These are phyloP conservation scores for Epinephelus lanceolatus DNA, from an alignment of 2,113 vertebrate species.

Conservation along the genomic window DNA sequence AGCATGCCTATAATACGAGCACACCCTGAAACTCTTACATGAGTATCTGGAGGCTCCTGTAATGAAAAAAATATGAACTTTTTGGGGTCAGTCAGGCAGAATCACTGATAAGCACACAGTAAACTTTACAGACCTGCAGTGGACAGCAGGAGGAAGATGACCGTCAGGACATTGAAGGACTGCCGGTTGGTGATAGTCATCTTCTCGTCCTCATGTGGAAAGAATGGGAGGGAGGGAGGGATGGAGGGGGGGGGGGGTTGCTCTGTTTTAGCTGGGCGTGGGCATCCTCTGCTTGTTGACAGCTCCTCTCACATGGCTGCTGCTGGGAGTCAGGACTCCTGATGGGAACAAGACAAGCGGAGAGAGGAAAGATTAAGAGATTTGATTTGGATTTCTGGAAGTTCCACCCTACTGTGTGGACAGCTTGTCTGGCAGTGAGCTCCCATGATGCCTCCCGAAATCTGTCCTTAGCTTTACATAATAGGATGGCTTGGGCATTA, in stretches of 20 bases:
- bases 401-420: conserved; percentile 43
- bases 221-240: conserved; percentile 58
- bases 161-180: conserved; percentile 91
- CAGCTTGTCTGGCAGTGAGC: conserved; percentile 55
- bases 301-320: conserved; percentile 82
- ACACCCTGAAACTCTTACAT: neutral
- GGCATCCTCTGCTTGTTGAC: conserved; percentile 72
- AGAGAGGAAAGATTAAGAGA: conserved; percentile 57
- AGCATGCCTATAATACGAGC: neutral
- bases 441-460: conserved; percentile 31
- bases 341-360: conserved; percentile 65
- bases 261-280: conserved; percentile 76
- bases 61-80: conserved; percentile 1
- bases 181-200: conserved; percentile 96
- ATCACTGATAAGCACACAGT: conserved; percentile 20
- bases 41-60: neutral
- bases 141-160: conserved; percentile 90
- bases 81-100: conserved; percentile 19
- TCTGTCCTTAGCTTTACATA: conserved; percentile 30
- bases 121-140: conserved; percentile 89
- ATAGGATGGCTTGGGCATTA: conserved; percentile 4
- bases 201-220: conserved; percentile 90
- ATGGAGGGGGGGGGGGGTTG: conserved; percentile 10
- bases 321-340: conserved; percentile 74
- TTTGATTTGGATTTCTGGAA: conserved; percentile 61